A percentile compares a stretch with the other conserved stretches of the same genome.
Evolutionary conservation across 2,888 invertebrate species (phyloP).

Genomic region (Campoplex capitator): DNA sequence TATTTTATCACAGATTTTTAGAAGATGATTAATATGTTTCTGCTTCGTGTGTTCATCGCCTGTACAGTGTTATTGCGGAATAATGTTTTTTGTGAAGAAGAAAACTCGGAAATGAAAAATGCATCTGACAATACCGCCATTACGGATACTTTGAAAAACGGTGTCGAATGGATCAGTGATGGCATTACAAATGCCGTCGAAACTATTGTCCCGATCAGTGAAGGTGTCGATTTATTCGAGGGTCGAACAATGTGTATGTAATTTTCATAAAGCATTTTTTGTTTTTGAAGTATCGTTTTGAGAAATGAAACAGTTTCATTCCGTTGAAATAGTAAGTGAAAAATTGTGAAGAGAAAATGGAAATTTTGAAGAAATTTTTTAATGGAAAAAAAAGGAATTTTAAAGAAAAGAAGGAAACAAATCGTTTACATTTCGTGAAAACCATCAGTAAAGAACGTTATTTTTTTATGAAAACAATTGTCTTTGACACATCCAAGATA

Average conservation of each 20-base stretch:
- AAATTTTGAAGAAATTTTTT: too few species aligned
- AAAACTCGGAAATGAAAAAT: conserved; percentile 68
- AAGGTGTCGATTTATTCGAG: conserved; percentile 53
- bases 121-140: conserved; percentile 49
- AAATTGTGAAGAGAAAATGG: too few species aligned
- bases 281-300: too few species aligned
- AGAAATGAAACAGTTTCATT: too few species aligned
- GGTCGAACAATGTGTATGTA: conserved; percentile 67
- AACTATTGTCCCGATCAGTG: conserved; percentile 69
- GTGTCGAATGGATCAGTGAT: conserved; percentile 73
- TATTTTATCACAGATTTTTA: background rate
- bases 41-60: conserved; percentile 65
- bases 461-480: too few species aligned
- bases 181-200: conserved; percentile 74
- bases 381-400: too few species aligned
- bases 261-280: background rate
- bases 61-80: conserved; percentile 73
- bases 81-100: conserved; percentile 70
- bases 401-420: too few species aligned
- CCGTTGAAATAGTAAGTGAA: too few species aligned
- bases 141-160: conserved; percentile 52
- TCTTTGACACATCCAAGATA: too few species aligned
- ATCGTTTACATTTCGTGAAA: too few species aligned
- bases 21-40: conserved; percentile 71
- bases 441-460: too few species aligned